Percentiles rank a stretch among this genome's conserved stretches.
phyloP scores from a whole-genome alignment of 2,113 vertebrate genomes.

The Xiphophorus couchianus region DNA sequence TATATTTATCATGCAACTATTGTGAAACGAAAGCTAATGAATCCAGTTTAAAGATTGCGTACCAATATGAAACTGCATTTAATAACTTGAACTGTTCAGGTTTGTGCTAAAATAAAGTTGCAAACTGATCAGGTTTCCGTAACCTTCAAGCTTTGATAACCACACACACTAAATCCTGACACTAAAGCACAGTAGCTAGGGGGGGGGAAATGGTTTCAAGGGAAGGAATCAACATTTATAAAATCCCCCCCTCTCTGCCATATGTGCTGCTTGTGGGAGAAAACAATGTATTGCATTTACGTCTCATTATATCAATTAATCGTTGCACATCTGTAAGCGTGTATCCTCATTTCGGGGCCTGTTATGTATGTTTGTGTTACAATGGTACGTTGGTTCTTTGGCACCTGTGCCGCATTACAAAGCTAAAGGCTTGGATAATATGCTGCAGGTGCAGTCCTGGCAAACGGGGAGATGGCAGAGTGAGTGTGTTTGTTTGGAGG shows the following conservation, averaged over 20 bases:
- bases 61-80: too few relatives aligned
- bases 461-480: constrained; percentile 59
- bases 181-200: not conserved
- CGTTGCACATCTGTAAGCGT: constrained; percentile 70
- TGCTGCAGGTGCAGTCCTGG: constrained; percentile 86
- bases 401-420: constrained; percentile 89
- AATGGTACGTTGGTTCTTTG: constrained; percentile 70
- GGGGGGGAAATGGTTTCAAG: not conserved
- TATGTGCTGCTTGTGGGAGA: constrained; percentile 36
- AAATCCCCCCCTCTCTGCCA: constrained; percentile 5
- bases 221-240: not conserved
- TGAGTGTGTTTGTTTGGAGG: constrained; percentile 41
- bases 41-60: too few relatives aligned
- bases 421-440: constrained; percentile 83
- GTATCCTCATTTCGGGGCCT: constrained; percentile 55
- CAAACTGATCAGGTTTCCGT: not conserved
- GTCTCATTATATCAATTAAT: constrained; percentile 67
- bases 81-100: not conserved
- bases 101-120: not conserved
- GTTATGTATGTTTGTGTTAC: constrained; percentile 59
- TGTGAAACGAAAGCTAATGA: too few relatives aligned
- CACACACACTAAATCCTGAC: not conserved
- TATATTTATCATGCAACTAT: too few relatives aligned
- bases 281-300: constrained; percentile 47
- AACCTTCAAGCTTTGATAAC: not conserved